A percentile compares a stretch with the other conserved stretches of the same genome.
Conservation (phyloP, 2,888 invertebrate species). For the Andrena bicolor region DNA sequence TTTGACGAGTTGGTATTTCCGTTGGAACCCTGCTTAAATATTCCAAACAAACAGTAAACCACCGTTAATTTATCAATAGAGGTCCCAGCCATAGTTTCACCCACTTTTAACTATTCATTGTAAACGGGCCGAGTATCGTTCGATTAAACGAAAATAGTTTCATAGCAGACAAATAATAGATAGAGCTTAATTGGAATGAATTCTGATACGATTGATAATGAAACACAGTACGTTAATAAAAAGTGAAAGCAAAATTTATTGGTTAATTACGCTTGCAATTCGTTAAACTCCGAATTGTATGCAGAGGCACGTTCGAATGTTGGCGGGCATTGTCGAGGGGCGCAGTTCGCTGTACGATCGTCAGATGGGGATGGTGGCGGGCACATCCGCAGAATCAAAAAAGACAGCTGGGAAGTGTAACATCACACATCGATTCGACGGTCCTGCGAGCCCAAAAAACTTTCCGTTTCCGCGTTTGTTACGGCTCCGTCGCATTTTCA, state of each 20-base stretch:
- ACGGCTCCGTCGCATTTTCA: constrained; percentile 34
- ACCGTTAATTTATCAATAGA: too few relatives aligned
- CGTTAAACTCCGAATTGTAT: too few relatives aligned
- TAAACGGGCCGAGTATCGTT: too few relatives aligned
- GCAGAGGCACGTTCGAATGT: constrained; percentile 47
- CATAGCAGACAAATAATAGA: too few relatives aligned
- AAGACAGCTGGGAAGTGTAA: constrained; percentile 83
- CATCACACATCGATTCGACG: constrained; percentile 83
- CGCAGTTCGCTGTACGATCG: constrained; percentile 27
- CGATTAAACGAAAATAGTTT: too few relatives aligned
- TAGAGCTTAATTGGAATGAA: too few relatives aligned
- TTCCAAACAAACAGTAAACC: neutral
- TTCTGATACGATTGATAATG: too few relatives aligned
- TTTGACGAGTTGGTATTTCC: neutral
- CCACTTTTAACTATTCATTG: too few relatives aligned
- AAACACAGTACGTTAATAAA: too few relatives aligned
- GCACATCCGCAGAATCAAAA: constrained; percentile 82
- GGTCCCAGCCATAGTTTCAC: too few relatives aligned
- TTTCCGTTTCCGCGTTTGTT: constrained; percentile 68
- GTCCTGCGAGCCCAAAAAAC: constrained; percentile 75
- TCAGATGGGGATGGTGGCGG: constrained; percentile 71
- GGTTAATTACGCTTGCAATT: too few relatives aligned
- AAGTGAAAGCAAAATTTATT: too few relatives aligned
- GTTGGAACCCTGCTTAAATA: neutral
- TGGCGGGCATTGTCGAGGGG: constrained; percentile 16